A percentile compares a stretch with the other conserved stretches of the same genome.
phyloP scores from a whole-genome alignment of 2,113 vertebrate species.

The Pholis gunnellus region DNA sequence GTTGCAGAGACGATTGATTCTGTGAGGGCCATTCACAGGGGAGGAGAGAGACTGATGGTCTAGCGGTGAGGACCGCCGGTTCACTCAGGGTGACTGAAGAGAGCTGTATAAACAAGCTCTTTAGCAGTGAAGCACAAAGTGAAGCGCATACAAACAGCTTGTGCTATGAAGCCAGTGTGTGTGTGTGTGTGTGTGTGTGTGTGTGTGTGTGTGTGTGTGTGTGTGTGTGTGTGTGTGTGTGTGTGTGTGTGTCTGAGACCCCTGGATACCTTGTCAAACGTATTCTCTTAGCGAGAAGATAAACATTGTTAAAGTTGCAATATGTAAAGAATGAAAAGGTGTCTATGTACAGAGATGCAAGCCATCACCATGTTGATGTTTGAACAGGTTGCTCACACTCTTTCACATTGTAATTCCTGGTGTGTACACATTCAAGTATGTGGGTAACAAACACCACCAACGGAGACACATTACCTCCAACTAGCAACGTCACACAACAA shows the following conservation, averaged over 20 bases:
- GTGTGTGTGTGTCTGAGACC: constrained; percentile 46
- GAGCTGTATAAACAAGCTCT: constrained; percentile 76
- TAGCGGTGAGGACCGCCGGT: constrained; percentile 45
- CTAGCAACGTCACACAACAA: constrained; percentile 19
- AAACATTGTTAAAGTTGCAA: constrained; percentile 71
- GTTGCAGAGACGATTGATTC: constrained; percentile 58
- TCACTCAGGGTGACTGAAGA: constrained; percentile 73
- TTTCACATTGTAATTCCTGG: constrained; percentile 54
- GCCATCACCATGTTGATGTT: constrained; percentile 56
- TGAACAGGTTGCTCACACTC: constrained; percentile 70
- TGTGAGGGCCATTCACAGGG: constrained; percentile 36
- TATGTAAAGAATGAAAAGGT: constrained; percentile 56
- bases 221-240: constrained; percentile 32
- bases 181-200: constrained; percentile 36
- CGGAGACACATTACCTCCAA: constrained; percentile 3
- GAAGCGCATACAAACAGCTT: constrained; percentile 65
- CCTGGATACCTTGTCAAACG: constrained; percentile 68
- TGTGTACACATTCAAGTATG: constrained; percentile 64
- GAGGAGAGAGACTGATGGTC: constrained; percentile 52
- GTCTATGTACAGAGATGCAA: constrained; percentile 70
- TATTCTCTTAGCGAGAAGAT: constrained; percentile 61
- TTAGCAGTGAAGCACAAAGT: constrained; percentile 74
- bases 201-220: constrained; percentile 51
- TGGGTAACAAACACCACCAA: constrained; percentile 47
- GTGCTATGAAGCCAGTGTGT: constrained; percentile 39